Base-by-base conservation (phyloP, 2,888 invertebrate species). In the Amiota minor region DNA sequence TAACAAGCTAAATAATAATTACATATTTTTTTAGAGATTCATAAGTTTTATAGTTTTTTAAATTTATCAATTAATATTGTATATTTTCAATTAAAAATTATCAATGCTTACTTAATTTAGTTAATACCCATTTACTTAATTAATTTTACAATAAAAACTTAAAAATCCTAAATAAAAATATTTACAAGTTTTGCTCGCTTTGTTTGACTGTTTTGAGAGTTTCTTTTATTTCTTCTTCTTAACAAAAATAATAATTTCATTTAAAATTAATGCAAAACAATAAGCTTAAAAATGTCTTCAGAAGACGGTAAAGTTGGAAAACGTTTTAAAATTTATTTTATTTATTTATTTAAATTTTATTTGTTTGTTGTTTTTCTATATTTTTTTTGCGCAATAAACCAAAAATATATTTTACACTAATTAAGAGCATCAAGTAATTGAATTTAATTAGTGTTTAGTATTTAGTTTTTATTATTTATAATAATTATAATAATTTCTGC, bases 271-370 rank as follows among this genome's bases (percentile, higher is more conserved):
- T 65, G 71, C 70, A 71, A 11, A 65, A 55, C 6, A 50, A 46
- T 73, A 73, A 77, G 77, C 79, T 80, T 76, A 78, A 79, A 79
- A 78, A 78, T 75, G 83, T 84, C 83, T 84, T 84, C 85, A 84
- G 76, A 84, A 84, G 83, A 84, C 83, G 78, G 80, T 84, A 85
- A 85, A 85, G 83, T 84, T 82, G 79, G 80, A 81, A 80, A 83
- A 83, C 68, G 18, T 64, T 67, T 67, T 14, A 3, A 67, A 47
- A 67, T 47, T 81, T 71, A 62, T 45, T 50, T 71, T 61, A 18
- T n/a, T 61, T 71, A 62, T 11, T 23, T 72, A 67, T 61, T 53
- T 62, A 62, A 1, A 16, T 55, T 72, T 70, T 55, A 53, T 56
- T 69, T 4, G 67, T 16, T 59, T 47, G 20, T 71, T 70, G 23